These are phyloP conservation scores for Slavum lentiscoides DNA, from an alignment of 2,888 invertebrate species.

Conservation along the genomic window DNA sequence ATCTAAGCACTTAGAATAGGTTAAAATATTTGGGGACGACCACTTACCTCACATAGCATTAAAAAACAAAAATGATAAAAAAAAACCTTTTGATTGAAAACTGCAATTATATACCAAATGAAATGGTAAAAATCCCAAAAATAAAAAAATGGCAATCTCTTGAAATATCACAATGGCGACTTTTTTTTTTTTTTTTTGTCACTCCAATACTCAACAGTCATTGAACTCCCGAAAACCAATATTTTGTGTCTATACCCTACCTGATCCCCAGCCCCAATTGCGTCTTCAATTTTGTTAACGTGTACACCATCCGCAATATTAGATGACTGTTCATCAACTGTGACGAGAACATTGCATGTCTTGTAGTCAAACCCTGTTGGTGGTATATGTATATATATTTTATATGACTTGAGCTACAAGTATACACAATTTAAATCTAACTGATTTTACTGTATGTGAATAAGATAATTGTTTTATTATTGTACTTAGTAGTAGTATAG, in stretches of 20 bases:
- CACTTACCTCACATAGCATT: constrained; percentile 31
- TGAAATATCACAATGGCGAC: constrained; percentile 24
- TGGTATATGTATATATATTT: constrained; percentile 36
- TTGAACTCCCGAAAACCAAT: constrained; percentile 29
- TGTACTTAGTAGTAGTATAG: not conserved
- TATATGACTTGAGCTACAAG: constrained; percentile 20
- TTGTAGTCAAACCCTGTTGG: constrained; percentile 96
- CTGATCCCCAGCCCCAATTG: constrained; percentile 98
- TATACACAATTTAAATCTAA: not conserved
- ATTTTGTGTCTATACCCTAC: constrained; percentile 63
- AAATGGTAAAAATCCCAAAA: constrained; percentile 24
- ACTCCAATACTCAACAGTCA: not conserved
- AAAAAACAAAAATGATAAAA: constrained; percentile 3
- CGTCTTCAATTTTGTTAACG: constrained; percentile 79
- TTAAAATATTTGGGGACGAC: not conserved
- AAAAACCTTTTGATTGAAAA: not conserved
- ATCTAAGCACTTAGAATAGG: constrained; percentile 20
- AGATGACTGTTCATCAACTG: constrained; percentile 94
- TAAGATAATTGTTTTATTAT: not conserved
- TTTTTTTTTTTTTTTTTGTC: not conserved
- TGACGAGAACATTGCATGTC: constrained; percentile 97
- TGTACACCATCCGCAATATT: constrained; percentile 96
- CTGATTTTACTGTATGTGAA: not conserved
- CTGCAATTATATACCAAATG: constrained; percentile 11
- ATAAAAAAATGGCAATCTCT: constrained; percentile 21